Percentiles rank a stretch among this genome's conserved stretches.
Evolutionary conservation across 2,797 vertebrate genomes (phyloP).

Genomic region (Melanogrammus aeglefinus): DNA sequence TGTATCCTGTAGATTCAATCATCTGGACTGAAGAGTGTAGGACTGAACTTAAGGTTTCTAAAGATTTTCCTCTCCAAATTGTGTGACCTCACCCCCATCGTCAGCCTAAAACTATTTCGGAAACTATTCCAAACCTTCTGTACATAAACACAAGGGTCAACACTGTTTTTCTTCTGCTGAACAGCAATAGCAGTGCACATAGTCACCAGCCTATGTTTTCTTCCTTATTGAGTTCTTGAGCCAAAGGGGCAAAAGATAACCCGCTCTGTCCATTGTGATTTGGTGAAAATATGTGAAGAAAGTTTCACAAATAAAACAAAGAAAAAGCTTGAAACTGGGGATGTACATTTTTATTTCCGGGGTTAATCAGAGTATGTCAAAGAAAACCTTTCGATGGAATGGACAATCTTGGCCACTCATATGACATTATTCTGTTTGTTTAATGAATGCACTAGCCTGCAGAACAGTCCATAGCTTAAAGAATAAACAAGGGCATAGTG

Average conservation of each 20-base stretch:
- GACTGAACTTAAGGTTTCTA: not conserved
- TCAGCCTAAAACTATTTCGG: not conserved
- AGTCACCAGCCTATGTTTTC: not conserved
- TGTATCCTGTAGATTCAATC: not conserved
- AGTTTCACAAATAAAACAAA: not conserved
- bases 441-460: not conserved
- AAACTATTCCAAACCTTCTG: not conserved
- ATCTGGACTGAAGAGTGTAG: not conserved
- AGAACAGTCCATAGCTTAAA: not conserved
- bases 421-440: not conserved
- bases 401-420: too few relatives aligned
- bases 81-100: not conserved
- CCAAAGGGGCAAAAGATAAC: slow-evolving; percentile 14
- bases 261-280: slow-evolving; percentile 25
- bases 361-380: not conserved
- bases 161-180: not conserved
- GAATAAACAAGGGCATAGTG: not conserved
- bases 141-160: not conserved
- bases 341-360: not conserved
- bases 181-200: not conserved
- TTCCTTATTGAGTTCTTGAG: slow-evolving; percentile 20
- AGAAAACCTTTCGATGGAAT: not conserved
- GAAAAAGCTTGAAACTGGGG: not conserved
- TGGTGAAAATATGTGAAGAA: not conserved
- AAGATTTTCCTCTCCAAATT: not conserved